Conservation (phyloP, 2,113 vertebrate species). For the Mormoops blainvillei region DNA sequence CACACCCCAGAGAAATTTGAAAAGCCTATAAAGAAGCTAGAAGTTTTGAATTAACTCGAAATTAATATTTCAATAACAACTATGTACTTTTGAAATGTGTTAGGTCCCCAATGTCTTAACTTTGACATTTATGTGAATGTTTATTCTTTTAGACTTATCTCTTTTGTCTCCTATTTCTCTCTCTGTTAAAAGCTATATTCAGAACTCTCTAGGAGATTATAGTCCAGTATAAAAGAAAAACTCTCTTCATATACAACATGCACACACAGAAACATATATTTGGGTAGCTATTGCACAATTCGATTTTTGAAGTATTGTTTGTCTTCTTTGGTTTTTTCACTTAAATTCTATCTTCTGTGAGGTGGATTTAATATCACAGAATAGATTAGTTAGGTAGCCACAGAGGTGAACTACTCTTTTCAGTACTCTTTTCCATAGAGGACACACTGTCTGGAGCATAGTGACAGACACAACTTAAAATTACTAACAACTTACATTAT, state of each 20-base stretch:
- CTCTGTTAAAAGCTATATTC: background rate
- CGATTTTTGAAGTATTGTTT: background rate
- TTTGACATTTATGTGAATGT: background rate
- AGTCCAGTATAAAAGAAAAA: background rate
- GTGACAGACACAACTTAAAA: background rate
- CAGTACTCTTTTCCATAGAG: background rate
- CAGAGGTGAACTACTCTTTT: background rate
- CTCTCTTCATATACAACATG: background rate
- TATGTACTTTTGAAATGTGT: background rate
- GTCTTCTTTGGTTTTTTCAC: background rate
- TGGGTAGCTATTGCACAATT: background rate
- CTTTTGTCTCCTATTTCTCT: slow-evolving; percentile 4
- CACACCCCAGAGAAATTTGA: background rate
- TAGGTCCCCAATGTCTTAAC: background rate
- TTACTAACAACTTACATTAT: background rate
- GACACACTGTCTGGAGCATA: background rate
- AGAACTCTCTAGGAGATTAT: background rate
- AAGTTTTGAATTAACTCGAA: background rate
- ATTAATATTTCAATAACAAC: background rate
- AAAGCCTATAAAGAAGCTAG: background rate
- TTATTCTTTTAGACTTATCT: background rate
- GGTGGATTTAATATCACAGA: background rate
- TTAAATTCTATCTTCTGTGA: background rate
- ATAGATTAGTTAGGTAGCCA: background rate
- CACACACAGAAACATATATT: background rate